Conservation (phyloP, 2,888 invertebrate genomes). For the Hydrotaea cyrtoneurina region DNA sequence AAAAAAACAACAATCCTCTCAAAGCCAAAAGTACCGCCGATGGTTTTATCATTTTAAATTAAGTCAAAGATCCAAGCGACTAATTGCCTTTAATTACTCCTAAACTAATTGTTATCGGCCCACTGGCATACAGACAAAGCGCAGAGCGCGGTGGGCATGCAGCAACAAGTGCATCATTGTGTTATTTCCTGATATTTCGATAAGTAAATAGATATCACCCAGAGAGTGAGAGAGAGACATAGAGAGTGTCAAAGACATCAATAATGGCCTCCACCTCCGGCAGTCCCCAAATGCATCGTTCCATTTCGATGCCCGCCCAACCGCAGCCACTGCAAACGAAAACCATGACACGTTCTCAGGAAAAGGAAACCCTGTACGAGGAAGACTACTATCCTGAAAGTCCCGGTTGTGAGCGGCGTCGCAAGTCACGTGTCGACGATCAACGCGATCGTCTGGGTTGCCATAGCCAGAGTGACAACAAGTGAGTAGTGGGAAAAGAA, state of each 20-base stretch:
- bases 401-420: slow-evolving; percentile 72
- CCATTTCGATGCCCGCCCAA: slow-evolving; percentile 79
- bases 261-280: slow-evolving; percentile 63
- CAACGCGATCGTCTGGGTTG: slow-evolving; percentile 49
- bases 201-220: no score
- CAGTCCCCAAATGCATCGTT: slow-evolving; percentile 74
- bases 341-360: slow-evolving; percentile 76
- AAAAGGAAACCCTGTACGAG: slow-evolving; percentile 76
- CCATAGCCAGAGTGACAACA: slow-evolving; percentile 72
- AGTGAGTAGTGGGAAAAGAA: slow-evolving; percentile 70
- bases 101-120: slow-evolving; percentile 70
- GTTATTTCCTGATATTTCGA: slow-evolving; percentile 4
- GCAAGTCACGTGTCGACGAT: slow-evolving; percentile 68
- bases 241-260: slow-evolving; percentile 34
- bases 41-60: slow-evolving; percentile 14
- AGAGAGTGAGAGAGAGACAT: not conserved
- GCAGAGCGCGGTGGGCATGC: not conserved
- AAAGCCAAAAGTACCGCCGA: not conserved
- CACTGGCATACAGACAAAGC: slow-evolving; percentile 63
- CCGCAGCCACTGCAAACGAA: slow-evolving; percentile 75
- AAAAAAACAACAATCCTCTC: not conserved
- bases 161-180: slow-evolving; percentile 32
- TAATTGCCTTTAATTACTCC: slow-evolving; percentile 42
- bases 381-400: slow-evolving; percentile 77
- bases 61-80: not conserved